Evolutionary conservation across 2,888 invertebrate species (phyloP).

Genomic region (Dryomyza anilis): DNA sequence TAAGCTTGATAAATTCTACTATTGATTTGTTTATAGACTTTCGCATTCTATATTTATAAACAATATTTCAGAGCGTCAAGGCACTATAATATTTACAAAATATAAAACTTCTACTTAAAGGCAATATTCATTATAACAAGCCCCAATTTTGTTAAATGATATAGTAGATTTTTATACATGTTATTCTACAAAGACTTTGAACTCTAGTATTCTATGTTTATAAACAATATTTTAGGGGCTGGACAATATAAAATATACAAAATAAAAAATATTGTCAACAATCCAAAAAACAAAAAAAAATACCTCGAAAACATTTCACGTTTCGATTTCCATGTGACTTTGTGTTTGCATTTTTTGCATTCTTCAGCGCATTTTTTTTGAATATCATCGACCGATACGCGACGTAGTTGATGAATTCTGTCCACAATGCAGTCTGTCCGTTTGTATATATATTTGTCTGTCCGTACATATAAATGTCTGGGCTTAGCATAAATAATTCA

Average conservation of each 20-base stretch:
- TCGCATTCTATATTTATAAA: too few relatives aligned
- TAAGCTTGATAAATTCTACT: too few relatives aligned
- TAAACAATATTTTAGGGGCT: background rate
- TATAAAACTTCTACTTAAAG: too few relatives aligned
- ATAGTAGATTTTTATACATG: too few relatives aligned
- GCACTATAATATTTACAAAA: too few relatives aligned
- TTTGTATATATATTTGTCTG: background rate
- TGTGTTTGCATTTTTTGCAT: conserved; percentile 1
- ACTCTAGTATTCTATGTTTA: background rate
- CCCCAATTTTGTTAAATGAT: too few relatives aligned
- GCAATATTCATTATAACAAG: too few relatives aligned
- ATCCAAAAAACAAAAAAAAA: background rate
- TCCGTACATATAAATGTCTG: background rate
- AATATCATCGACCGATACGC: background rate
- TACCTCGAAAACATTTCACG: background rate
- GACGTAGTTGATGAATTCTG: conserved; percentile 5
- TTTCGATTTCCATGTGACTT: conserved; percentile 8
- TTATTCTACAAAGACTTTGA: too few relatives aligned
- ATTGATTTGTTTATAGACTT: too few relatives aligned
- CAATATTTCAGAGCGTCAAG: too few relatives aligned
- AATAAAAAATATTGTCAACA: background rate
- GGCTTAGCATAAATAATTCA: background rate
- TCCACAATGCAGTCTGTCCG: conserved; percentile 13
- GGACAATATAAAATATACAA: background rate
- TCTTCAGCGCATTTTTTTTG: conserved; percentile 15